Evolutionary conservation across 2,888 invertebrate genomes (phyloP), one percentile per base, ranked within the genome.

Genomic region (Muscina levida): DNA sequence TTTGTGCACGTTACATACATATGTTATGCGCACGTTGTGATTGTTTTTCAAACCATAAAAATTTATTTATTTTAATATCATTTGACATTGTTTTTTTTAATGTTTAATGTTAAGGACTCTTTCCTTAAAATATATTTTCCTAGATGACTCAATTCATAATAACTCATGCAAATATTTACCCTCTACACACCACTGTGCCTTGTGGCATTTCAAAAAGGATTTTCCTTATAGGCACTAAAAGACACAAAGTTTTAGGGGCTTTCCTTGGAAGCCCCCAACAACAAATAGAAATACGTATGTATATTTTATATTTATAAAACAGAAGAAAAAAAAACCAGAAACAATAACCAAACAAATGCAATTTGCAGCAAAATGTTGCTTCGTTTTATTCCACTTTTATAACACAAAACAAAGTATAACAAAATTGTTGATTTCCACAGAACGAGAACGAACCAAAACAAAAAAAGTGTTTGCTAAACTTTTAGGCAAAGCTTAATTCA

Each of bases 321-420:
- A 5, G 31, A 3, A 5, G 31, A 3, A 31, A 31, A 31, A 31
- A 31, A 5, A 19, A 48, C 72, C 57, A 73, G 76, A 78, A 77
- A 80, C 70, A 77, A 80, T 77, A 80, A 71, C 70, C 70, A 66
- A 80, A 80, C 80, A 74, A 80, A 80, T 80, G 80, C 77, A 80
- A 80, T 80, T 80, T 80, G 80, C 67, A 71, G 59, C 80, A 80
- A 80, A n/a, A 80, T 80, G 77, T 73, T 80, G 73, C 70, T 77
- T 66, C 51, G 66, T 80, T 71, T 71, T 57, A 24, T 11, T 15
- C 59, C n/a, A 71, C 66, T 73, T 77, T 71, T 71, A 59, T 59
- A 80, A 73, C 70, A 71, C 53, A 48, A 53, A 77, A 80, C 77
- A 74, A 71, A 77, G 67, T 71, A 59, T 0, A 24, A 79, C 75